phyloP scores from a whole-genome alignment of 2,888 invertebrate species.

The Periphyllus acericola region DNA sequence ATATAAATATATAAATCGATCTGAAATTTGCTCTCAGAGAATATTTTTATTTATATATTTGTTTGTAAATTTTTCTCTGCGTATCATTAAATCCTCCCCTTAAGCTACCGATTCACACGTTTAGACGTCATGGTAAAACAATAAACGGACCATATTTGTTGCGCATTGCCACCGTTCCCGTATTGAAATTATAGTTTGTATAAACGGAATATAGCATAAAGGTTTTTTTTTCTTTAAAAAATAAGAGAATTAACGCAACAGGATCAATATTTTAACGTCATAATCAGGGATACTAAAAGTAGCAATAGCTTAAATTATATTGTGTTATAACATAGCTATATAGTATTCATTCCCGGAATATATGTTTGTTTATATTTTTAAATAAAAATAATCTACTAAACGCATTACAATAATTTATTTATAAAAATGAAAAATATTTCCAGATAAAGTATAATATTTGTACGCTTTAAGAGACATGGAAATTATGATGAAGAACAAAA shows the following conservation, averaged over 20 bases:
- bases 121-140: not conserved
- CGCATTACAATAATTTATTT: too few relatives aligned
- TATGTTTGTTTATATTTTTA: not conserved
- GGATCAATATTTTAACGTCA: slow-evolving; percentile 20
- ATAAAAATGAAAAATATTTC: too few relatives aligned
- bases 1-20: not conserved
- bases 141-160: not conserved
- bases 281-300: not conserved
- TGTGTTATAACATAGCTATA: not conserved
- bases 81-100: slow-evolving; percentile 1
- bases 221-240: slow-evolving; percentile 5
- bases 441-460: too few relatives aligned
- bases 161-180: not conserved
- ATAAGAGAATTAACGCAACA: slow-evolving; percentile 6
- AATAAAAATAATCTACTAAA: not conserved
- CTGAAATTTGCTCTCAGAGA: too few relatives aligned
- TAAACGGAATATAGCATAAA: not conserved
- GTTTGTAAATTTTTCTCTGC: slow-evolving; percentile 2
- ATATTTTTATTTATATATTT: not conserved
- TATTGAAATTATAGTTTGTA: slow-evolving; percentile 1
- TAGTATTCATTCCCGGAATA: not conserved
- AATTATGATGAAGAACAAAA: not conserved
- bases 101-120: not conserved
- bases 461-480: not conserved
- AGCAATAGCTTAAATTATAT: not conserved